These are phyloP conservation scores for Salvelinus sp. DNA, from an alignment of 2,113 vertebrate species.

Conservation along the genomic window DNA sequence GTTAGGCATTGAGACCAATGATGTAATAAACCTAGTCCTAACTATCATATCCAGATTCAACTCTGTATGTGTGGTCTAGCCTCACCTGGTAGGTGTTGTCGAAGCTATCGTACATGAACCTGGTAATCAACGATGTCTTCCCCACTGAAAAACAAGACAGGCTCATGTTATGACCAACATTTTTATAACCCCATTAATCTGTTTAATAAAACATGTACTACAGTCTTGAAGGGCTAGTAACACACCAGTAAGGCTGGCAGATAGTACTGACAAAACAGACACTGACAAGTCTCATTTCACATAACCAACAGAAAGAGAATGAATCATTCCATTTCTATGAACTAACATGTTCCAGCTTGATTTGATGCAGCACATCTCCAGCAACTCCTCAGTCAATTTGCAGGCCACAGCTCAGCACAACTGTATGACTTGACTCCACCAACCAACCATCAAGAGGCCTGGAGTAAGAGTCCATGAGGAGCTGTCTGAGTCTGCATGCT, in stretches of 20 bases:
- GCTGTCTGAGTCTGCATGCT: no score
- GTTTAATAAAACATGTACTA: background rate
- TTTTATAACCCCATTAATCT: background rate
- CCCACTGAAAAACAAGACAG: constrained; percentile 80
- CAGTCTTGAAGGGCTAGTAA: background rate
- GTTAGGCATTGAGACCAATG: background rate
- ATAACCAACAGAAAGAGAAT: background rate
- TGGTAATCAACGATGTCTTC: constrained; percentile 97
- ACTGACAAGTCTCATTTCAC: background rate
- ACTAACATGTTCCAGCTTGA: no score
- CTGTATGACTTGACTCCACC: no score
- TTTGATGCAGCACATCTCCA: no score
- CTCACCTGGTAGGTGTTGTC: constrained; percentile 98
- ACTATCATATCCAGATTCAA: background rate
- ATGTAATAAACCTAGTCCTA: background rate
- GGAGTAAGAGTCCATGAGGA: no score
- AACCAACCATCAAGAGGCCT: no score
- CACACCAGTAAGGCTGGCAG: no score
- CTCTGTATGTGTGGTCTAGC: background rate
- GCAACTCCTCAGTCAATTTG: no score
- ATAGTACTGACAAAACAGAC: background rate
- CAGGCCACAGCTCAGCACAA: no score
- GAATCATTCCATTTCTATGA: background rate
- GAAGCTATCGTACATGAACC: constrained; percentile 99
- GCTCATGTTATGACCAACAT: background rate